These are phyloP conservation scores for Hylaeus volcanicus DNA, from an alignment of 1,140 invertebrate species.

Conservation along the genomic window DNA sequence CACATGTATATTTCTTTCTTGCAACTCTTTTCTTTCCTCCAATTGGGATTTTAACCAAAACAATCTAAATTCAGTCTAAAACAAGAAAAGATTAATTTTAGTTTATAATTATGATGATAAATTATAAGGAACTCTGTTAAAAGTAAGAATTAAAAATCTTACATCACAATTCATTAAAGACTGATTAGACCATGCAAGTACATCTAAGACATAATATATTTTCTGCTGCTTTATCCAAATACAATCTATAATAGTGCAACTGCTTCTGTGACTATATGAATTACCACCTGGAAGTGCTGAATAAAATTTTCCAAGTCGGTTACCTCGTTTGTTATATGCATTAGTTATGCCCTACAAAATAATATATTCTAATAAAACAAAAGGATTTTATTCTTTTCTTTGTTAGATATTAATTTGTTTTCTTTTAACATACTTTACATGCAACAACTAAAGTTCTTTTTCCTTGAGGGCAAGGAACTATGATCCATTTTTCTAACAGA, in stretches of 20 bases:
- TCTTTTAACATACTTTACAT: conserved; percentile 80
- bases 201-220: conserved; percentile 89
- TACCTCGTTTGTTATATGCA: conserved; percentile 87
- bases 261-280: conserved; percentile 67
- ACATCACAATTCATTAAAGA: conserved; percentile 90
- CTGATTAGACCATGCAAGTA: conserved; percentile 90
- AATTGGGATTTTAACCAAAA: conserved; percentile 88
- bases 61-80: conserved; percentile 88
- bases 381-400: not conserved
- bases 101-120: conserved; percentile 31
- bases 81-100: conserved; percentile 56
- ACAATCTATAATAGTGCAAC: conserved; percentile 89
- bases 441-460: conserved; percentile 89
- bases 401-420: not conserved
- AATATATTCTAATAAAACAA: conserved; percentile 17
- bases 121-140: conserved; percentile 1
- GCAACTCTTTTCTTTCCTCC: conserved; percentile 81
- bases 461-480: conserved; percentile 91
- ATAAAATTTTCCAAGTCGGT: conserved; percentile 82
- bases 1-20: conserved; percentile 61
- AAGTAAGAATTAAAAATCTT: conserved; percentile 64
- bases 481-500: conserved; percentile 89
- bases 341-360: conserved; percentile 85
- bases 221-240: conserved; percentile 85
- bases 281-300: conserved; percentile 90